These are phyloP conservation scores for Meles meles DNA, from an alignment of 2,113 vertebrate genomes.

Conservation along the genomic window DNA sequence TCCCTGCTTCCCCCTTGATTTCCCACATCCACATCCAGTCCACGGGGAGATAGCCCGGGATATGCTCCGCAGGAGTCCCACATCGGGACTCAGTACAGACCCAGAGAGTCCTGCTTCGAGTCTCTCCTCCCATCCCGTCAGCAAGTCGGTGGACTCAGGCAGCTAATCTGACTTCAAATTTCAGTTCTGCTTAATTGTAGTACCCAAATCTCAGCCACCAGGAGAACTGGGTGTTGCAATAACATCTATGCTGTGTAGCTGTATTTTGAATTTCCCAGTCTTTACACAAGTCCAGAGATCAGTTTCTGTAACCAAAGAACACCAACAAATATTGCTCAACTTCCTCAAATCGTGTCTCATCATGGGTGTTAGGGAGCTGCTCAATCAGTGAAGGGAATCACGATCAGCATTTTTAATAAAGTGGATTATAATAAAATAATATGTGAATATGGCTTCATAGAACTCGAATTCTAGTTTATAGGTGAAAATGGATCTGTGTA, in stretches of 20 bases:
- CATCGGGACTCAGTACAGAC: background rate
- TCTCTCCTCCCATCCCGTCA: background rate
- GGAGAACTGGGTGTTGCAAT: background rate
- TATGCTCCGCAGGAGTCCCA: rapidly evolving
- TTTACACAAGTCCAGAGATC: background rate
- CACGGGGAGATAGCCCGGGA: background rate
- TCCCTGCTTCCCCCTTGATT: background rate
- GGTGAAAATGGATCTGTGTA: background rate
- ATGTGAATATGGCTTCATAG: too few relatives aligned
- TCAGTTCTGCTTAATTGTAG: background rate
- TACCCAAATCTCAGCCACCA: background rate
- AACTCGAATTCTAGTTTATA: background rate
- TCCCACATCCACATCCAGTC: background rate
- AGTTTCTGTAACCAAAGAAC: background rate
- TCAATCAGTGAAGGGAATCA: background rate
- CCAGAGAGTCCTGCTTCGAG: background rate
- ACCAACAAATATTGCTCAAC: background rate
- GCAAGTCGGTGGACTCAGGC: background rate
- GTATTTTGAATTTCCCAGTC: background rate
- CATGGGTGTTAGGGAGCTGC: background rate
- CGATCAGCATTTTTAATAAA: background rate
- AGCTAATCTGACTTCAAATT: background rate
- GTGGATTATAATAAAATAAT: background rate
- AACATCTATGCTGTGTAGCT: background rate
- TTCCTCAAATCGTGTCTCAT: background rate